phyloP scores from a whole-genome alignment of 2,113 vertebrate species.

The Gyps fulvus region DNA sequence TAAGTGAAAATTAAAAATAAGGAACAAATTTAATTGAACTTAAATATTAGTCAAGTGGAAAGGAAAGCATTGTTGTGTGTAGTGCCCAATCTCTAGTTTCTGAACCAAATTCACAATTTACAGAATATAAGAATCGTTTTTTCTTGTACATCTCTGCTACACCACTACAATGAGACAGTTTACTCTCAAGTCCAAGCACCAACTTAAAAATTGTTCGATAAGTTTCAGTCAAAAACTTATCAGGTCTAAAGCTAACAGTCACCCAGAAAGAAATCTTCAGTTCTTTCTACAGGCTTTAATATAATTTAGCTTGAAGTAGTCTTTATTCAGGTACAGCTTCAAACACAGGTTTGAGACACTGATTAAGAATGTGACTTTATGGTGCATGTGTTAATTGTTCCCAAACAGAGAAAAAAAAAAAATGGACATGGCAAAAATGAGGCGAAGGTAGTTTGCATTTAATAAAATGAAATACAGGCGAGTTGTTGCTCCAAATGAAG shows the following conservation, averaged over 20 bases:
- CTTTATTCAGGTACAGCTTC: constrained; percentile 6
- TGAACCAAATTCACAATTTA: background rate
- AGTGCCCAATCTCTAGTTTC: background rate
- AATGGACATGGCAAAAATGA: background rate
- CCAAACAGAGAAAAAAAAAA: background rate
- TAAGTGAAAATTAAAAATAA: background rate
- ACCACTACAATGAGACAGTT: background rate
- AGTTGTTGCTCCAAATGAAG: background rate
- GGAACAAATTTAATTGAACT: background rate
- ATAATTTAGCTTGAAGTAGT: background rate
- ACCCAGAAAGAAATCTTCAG: background rate
- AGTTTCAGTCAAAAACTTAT: background rate
- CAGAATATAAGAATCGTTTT: background rate
- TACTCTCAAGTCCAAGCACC: background rate
- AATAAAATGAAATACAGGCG: background rate
- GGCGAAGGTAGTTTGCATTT: constrained; percentile 4
- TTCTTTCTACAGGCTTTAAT: constrained; percentile 3
- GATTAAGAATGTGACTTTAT: constrained; percentile 7
- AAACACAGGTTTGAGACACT: constrained; percentile 15
- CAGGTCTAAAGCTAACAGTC: background rate
- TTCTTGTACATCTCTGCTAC: background rate
- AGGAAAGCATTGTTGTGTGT: background rate
- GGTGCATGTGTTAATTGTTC: background rate
- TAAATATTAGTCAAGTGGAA: background rate
- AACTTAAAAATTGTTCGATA: background rate